Percentiles rank a stretch among this genome's conserved stretches.
phyloP scores from a whole-genome alignment of 2,888 invertebrate genomes.

The Pilophorus perplexus region DNA sequence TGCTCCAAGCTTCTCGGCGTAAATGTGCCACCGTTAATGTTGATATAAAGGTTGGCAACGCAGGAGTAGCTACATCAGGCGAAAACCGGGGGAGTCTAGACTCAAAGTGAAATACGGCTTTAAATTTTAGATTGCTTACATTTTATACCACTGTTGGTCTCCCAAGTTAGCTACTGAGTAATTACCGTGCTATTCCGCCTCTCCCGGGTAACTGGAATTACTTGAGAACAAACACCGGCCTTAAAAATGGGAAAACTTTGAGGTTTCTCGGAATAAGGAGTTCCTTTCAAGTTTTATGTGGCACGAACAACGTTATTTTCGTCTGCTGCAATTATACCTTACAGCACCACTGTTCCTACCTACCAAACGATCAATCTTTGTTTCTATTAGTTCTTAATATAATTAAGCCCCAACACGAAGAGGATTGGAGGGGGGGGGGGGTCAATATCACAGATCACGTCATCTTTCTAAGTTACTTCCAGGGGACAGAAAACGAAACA shows the following conservation, averaged over 20 bases:
- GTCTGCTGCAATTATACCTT: too few species aligned
- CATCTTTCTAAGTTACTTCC: too few species aligned
- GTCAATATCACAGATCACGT: too few species aligned
- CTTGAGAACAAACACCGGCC: neutral
- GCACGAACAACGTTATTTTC: too few species aligned
- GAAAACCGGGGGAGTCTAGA: neutral
- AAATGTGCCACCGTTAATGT: conserved; percentile 10
- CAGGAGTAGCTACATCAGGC: neutral
- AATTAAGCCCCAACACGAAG: too few species aligned
- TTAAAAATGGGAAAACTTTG: conserved; percentile 12
- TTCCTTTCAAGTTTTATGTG: too few species aligned
- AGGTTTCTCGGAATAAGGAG: too few species aligned
- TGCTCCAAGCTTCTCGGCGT: neutral
- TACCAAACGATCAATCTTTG: too few species aligned
- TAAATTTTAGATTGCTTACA: conserved; percentile 7
- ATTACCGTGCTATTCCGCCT: neutral
- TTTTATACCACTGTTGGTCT: conserved; percentile 3
- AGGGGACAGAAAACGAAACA: too few species aligned
- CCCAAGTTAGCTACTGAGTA: neutral
- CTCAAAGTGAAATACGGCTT: conserved; percentile 6
- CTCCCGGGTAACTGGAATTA: neutral
- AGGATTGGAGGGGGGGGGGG: too few species aligned
- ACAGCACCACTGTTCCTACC: too few species aligned
- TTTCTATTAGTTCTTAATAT: too few species aligned
- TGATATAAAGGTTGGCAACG: neutral